A percentile compares a stretch with the other conserved stretches of the same genome.
Conservation (phyloP, 2,113 vertebrate genomes). For the Pterocles burchelli region DNA sequence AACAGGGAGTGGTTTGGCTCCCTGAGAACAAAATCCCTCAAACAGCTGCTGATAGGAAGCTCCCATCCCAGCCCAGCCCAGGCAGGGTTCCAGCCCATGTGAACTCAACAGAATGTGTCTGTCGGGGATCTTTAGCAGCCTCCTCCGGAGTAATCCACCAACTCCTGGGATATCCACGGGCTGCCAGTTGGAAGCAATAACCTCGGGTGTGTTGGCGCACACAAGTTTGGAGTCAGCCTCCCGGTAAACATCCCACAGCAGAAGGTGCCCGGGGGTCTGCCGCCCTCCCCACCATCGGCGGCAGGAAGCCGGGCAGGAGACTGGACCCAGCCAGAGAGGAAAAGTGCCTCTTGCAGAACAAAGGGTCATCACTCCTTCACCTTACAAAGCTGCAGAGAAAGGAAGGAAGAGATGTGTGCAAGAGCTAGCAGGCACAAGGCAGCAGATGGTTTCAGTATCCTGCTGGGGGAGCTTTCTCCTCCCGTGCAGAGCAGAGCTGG, state of each 20-base stretch:
- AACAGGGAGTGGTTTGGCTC: neutral
- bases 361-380: neutral
- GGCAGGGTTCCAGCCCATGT: neutral
- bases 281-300: neutral
- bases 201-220: neutral
- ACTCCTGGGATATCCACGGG: neutral
- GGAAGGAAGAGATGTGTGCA: neutral
- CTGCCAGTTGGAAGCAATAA: neutral
- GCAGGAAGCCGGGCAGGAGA: neutral
- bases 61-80: neutral
- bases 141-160: neutral
- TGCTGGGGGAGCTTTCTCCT: neutral
- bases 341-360: neutral
- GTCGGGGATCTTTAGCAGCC: neutral
- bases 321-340: fast-evolving
- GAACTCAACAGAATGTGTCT: neutral
- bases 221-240: neutral
- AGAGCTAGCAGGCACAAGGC: neutral
- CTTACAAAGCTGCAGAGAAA: neutral
- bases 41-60: fast-evolving
- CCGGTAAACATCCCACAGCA: fast-evolving
- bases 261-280: neutral
- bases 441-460: neutral
- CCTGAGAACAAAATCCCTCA: neutral
- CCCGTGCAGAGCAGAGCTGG: neutral